Evolutionary conservation across 2,113 vertebrate genomes (phyloP), one percentile per base, ranked within the genome.

Genomic region (Athene noctua): DNA sequence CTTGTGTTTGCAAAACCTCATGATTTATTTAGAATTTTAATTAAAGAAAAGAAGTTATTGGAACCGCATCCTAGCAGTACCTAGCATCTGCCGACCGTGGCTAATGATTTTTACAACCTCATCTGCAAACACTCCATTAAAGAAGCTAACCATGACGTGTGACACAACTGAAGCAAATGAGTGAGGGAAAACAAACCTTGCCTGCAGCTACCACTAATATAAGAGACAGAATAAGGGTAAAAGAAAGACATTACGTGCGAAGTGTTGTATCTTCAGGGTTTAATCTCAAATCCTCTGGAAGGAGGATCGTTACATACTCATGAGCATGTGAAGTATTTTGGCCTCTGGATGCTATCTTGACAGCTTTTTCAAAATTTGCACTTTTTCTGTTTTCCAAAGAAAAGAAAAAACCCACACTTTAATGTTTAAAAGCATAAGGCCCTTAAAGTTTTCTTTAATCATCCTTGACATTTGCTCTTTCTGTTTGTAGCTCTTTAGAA

Each of bases 21-120:
- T 95, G 81, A 96, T 97, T 92, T 97, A 96, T 97, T 98, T 97
- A 90, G 62, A 95, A 88, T 84, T 96, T 97, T 97, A 98, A 96
- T 95, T 95, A 97, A 96, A 92, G 78, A 51, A 95, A 97, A 95
- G 25, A 96, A 95, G 86, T 94, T 86, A 93, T 92, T 97, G 81
- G 95, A 94, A 77, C 29, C 75, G 23, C 65, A 79, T 97, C 83
- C 88, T 90, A 95, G 68, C 62, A 46, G 57, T 59, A 91, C 79
- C 88, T 94, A 79, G 61, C 91, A 95, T 97, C 71, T 95, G 80
- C 58, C 70, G 3, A 78, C 78, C 7, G 6, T 90, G 61, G 73
- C 51, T 95, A 97, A 94, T 95, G 71, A 91, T 80, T 97, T 97
- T 97, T 97, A 78, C 94, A 95, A 80, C 52, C 67, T 96, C 89